Evolutionary conservation across 2,113 vertebrate species (phyloP).

Genomic region (Osmerus mordax): DNA sequence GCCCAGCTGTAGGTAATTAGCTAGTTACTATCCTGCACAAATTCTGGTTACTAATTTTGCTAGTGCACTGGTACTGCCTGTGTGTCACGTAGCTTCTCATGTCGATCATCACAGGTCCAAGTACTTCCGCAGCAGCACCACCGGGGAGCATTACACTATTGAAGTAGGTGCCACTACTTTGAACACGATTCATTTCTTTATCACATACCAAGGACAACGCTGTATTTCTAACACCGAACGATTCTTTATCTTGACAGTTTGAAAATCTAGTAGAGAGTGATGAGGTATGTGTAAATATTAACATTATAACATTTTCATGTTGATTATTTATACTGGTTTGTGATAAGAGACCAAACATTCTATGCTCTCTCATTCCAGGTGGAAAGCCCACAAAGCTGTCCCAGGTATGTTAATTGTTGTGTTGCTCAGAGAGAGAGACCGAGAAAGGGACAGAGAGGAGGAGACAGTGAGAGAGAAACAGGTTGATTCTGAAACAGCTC

Average conservation of each 20-base stretch:
- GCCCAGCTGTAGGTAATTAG: no score
- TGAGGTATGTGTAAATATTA: conserved; percentile 62
- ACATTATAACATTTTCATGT: neutral
- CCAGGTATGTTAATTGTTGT: conserved; percentile 49
- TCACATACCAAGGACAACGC: neutral
- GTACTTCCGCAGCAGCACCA: conserved; percentile 71
- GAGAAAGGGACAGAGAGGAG: no score
- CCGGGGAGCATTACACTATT: conserved; percentile 74
- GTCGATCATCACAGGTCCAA: conserved; percentile 62
- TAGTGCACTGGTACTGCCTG: no score
- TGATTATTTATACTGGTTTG: conserved; percentile 4
- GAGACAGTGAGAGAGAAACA: no score
- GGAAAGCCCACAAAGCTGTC: conserved; percentile 68
- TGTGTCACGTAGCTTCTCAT: no score
- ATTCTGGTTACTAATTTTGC: no score
- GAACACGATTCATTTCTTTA: neutral
- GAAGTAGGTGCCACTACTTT: conserved; percentile 47
- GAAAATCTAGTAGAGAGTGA: conserved; percentile 79
- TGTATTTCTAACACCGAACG: neutral
- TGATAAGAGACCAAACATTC: neutral
- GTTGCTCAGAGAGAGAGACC: neutral
- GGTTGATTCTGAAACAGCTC: no score
- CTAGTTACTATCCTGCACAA: no score
- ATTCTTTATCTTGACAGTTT: conserved; percentile 63
- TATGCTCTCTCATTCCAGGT: conserved; percentile 59